These are phyloP conservation scores for Tringa solitaria DNA, from an alignment of 2,113 vertebrate genomes.

Conservation along the genomic window DNA sequence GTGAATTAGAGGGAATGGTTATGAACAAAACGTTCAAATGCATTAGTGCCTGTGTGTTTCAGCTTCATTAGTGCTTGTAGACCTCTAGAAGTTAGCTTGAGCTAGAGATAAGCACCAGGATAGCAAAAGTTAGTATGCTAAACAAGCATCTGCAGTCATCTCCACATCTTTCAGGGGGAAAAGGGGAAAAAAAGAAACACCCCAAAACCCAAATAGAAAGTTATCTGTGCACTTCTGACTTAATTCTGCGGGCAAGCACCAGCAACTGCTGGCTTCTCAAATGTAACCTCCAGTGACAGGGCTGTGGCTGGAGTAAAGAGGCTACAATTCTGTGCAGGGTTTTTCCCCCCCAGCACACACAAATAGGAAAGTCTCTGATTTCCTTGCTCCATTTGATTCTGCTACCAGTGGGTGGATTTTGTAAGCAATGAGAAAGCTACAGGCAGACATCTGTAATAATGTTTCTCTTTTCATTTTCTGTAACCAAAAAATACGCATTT, in stretches of 20 bases:
- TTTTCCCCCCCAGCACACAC: neutral
- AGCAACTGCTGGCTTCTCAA: neutral
- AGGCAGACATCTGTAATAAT: neutral
- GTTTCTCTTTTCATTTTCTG: slow-evolving; percentile 17
- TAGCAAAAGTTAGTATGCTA: neutral
- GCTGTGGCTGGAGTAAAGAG: neutral
- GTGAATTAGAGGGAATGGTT: neutral
- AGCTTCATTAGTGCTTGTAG: neutral
- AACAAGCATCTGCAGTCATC: neutral
- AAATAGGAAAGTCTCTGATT: slow-evolving; percentile 6
- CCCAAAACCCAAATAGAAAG: neutral
- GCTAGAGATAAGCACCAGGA: neutral
- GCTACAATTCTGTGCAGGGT: neutral
- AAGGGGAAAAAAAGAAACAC: fast-evolving
- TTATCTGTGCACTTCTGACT: neutral
- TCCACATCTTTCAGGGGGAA: neutral
- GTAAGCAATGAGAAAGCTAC: neutral
- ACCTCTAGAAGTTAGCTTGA: neutral
- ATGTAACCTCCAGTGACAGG: neutral
- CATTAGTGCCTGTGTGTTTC: neutral
- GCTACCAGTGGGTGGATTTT: neutral
- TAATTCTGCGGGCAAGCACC: neutral
- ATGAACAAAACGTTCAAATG: neutral
- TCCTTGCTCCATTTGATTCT: neutral
- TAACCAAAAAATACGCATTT: neutral